Base-by-base conservation (phyloP, 2,113 vertebrate genomes). In the Lipophrys pholis region DNA sequence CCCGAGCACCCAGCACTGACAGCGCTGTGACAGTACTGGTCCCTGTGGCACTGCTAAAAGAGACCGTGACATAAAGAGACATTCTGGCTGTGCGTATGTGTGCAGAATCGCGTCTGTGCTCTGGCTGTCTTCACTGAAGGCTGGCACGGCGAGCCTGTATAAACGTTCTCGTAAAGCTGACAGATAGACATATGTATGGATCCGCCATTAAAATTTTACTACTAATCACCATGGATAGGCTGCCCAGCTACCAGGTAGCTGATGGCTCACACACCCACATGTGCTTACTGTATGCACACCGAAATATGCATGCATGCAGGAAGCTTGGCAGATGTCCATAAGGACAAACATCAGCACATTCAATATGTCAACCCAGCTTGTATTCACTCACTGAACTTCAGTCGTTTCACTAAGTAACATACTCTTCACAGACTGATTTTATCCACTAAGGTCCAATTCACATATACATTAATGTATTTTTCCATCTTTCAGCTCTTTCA, bases 151-250 rank as follows among this genome's bases (percentile, higher is more conserved):
- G 53, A 80, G 69, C 63, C 81, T 82, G 83, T 86, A 84, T 87
- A 89, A 87, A 89, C 64, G 73, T 48, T 64, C 83, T 87, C 87
- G 51, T 92, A 92, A 92, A 91, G 80, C 81, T 91, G 89, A 90
- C 88, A 90, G 84, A 76, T 72, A 90, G 89, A 89, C 90, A 86
- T 90, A 92, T 87, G 90, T 91, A 91, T 90, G 72, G 87, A 89
- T 86, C 86, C 81, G 78, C 84, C 87, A 83, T 91, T 89, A 91
- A 89, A 85, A 82, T 86, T 90, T 92, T 90, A 92, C 84, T 90
- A 88, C 91, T 91, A 91, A 92, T 92, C 91, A 92, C 86, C 86
- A 80, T 86, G 87, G 87, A 88, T 80, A 80, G 67, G 69, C 69
- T 69, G 66, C 76, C 73, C 65, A 62, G 73, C 65, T 62, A 61